Evolutionary conservation across 2,888 invertebrate species (phyloP).

Genomic region (Drepanosiphum platanoidis): DNA sequence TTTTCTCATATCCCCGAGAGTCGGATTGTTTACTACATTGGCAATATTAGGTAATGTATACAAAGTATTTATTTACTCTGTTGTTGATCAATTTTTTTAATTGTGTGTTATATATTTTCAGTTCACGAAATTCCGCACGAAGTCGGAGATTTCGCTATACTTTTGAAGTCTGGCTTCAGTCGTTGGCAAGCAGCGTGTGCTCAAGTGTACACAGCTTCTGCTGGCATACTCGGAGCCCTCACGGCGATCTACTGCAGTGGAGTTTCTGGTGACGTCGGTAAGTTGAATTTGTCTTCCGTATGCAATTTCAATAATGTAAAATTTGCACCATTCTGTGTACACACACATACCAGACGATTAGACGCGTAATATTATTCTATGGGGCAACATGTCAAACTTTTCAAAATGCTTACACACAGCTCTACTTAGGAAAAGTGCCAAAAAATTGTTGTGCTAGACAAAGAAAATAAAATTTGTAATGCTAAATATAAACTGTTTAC

Average conservation of each 20-base stretch:
- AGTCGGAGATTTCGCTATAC: conserved; percentile 97
- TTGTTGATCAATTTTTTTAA: background rate
- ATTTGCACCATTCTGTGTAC: background rate
- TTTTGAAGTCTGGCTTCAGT: conserved; percentile 90
- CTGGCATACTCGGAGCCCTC: conserved; percentile 88
- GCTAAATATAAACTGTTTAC: background rate
- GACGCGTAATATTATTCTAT: background rate
- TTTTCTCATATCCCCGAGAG: conserved; percentile 89
- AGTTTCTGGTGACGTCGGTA: conserved; percentile 81
- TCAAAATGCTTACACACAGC: background rate
- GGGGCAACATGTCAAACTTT: no score
- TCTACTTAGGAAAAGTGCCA: background rate
- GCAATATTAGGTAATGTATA: conserved; percentile 74
- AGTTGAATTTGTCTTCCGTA: conserved; percentile 64
- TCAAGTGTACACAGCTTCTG: conserved; percentile 89
- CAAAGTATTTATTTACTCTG: background rate
- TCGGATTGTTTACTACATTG: conserved; percentile 91
- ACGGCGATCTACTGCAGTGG: conserved; percentile 86
- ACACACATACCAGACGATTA: background rate
- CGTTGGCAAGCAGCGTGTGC: conserved; percentile 95
- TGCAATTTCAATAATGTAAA: background rate
- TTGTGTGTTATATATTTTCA: conserved; percentile 63
- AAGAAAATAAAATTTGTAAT: background rate
- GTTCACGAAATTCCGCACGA: conserved; percentile 99
- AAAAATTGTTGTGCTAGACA: background rate